Conservation (phyloP, 2,113 vertebrate species). For the Halcyon malimbica region DNA sequence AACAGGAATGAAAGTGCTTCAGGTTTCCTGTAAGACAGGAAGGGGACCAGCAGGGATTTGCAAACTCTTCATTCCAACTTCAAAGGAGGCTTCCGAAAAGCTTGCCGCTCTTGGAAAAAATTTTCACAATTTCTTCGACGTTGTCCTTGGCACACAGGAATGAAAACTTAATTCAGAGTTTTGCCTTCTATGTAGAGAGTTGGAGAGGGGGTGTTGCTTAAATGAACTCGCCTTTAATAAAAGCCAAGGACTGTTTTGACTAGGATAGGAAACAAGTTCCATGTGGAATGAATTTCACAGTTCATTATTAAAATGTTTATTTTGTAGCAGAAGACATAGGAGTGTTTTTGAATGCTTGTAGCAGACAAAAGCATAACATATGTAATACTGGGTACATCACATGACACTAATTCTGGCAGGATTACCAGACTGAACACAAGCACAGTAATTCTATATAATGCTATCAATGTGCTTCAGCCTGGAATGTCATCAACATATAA, state of each 20-base stretch:
- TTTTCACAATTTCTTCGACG: background rate
- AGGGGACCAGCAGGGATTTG: conserved; percentile 6
- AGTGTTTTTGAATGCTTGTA: background rate
- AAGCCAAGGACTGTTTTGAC: background rate
- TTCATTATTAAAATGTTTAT: background rate
- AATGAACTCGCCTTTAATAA: background rate
- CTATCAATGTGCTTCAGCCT: background rate
- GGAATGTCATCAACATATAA: background rate
- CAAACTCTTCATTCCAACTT: background rate
- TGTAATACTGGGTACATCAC: background rate
- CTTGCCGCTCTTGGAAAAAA: background rate
- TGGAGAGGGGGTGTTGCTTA: background rate
- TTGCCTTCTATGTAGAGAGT: background rate
- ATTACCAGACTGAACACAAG: background rate
- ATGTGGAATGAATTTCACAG: background rate
- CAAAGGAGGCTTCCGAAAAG: background rate
- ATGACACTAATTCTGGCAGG: background rate
- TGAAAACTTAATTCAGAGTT: background rate
- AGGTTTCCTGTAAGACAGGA: conserved; percentile 55
- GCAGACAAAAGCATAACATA: background rate
- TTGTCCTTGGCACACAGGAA: background rate
- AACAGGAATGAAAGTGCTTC: conserved; percentile 15
- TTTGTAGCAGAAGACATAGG: background rate
- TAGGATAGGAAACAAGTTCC: conserved; percentile 28
- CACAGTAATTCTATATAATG: background rate